A percentile compares a stretch with the other conserved stretches of the same genome.
Evolutionary conservation across 2,888 invertebrate species (phyloP).

Genomic region (Oxycera nigricornis): DNA sequence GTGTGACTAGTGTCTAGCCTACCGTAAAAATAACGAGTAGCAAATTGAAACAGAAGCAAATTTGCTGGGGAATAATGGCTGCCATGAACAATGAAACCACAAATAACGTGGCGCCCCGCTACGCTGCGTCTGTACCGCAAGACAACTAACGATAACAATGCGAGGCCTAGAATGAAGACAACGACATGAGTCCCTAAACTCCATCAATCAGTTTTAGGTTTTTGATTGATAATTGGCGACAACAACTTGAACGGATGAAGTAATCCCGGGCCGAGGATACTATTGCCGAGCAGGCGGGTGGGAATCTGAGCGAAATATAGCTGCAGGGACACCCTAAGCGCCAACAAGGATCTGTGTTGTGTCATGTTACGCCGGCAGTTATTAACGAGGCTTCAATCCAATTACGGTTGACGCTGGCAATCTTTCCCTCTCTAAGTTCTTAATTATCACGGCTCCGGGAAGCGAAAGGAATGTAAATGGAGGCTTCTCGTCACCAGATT

Average conservation of each 20-base stretch:
- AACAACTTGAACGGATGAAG: conserved; percentile 11
- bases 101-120: conserved; percentile 12
- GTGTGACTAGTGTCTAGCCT: neutral
- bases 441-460: conserved; percentile 13
- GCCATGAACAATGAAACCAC: conserved; percentile 9
- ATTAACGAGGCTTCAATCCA: conserved; percentile 26
- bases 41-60: conserved; percentile 30
- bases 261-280: neutral
- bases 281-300: neutral
- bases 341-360: neutral
- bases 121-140: neutral
- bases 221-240: conserved; percentile 42
- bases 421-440: conserved; percentile 12
- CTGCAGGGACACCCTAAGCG: neutral
- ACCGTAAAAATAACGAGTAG: conserved; percentile 28
- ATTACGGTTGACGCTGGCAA: conserved; percentile 30
- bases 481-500: neutral
- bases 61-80: neutral
- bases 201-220: conserved; percentile 43
- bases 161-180: neutral
- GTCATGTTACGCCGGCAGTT: conserved; percentile 3
- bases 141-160: conserved; percentile 4
- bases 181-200: conserved; percentile 17
- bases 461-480: neutral
- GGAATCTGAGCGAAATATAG: neutral